Evolutionary conservation across 2,797 vertebrate species (phyloP), one percentile per base, ranked within the genome.

Genomic region (Pachyuromys duprasi): DNA sequence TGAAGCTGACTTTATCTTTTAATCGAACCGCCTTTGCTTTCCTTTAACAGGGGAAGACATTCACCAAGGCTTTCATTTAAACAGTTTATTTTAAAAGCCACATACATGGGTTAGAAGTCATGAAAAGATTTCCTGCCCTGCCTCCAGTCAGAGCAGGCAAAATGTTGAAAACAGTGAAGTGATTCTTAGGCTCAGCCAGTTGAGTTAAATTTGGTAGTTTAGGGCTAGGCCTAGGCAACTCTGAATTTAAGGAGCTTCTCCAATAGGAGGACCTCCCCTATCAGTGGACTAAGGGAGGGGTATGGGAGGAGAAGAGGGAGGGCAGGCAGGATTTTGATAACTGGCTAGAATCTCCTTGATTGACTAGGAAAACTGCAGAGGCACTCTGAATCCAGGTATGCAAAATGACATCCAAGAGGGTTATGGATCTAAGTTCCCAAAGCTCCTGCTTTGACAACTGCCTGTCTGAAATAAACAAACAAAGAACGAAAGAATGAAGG

Each of bases 1-100:
- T 76, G 22, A 93, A 86, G 67, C 86, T 55, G 49, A 49, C 57
- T 94, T 76, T 92, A 42, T 84, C 7, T 94, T 83, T 88, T 92
- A 74, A 86, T 93, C 36, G 39, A n/a, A 0, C 63, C 81, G 72
- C 6, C 57, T 74, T 80, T 53, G n/a, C 13, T 82, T 89, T 80
- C 5, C 13, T 92, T 92, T 94, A 89, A 31, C 8, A 0, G 2
- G 89, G 18, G 75, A 91, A 31, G 42, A 26, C 20, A 15, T 63
- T 95, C 69, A 39, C 15, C 65, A 84, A 70, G 89, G 15, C 81
- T 84, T 62, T 63, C n/a, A 8, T 62, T 83, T 75, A 79, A 87
- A 87, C 17, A 60, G 2, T 53, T 33, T 22, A 17, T 8, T 36
- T 74, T 42, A 12, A 74, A 2, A 49, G 45, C 8, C 55, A 62